Evolutionary conservation across 2,888 invertebrate genomes (phyloP).

Genomic region (Drosophila yooni): DNA sequence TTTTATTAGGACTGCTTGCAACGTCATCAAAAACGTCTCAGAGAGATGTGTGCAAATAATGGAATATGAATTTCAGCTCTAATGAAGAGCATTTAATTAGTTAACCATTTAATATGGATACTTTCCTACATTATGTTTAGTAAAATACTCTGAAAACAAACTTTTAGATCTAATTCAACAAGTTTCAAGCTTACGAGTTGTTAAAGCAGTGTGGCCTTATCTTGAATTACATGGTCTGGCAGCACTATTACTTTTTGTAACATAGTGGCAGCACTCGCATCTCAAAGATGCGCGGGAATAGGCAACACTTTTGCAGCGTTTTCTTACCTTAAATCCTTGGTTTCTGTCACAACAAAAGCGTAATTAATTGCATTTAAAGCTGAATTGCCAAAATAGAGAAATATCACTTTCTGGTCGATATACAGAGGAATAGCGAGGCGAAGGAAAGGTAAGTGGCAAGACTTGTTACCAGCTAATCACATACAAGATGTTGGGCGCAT

Average conservation of each 20-base stretch:
- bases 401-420: background rate
- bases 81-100: background rate
- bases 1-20: slow-evolving; percentile 1
- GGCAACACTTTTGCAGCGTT: slow-evolving; percentile 18
- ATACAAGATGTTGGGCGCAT: slow-evolving; percentile 24
- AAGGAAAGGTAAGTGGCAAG: slow-evolving; percentile 23
- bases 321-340: background rate
- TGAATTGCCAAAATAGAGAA: background rate
- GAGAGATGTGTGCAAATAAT: background rate
- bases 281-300: background rate
- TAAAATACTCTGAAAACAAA: background rate
- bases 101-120: background rate
- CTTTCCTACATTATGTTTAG: background rate
- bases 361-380: background rate
- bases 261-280: slow-evolving; percentile 17
- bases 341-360: background rate
- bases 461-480: slow-evolving; percentile 27
- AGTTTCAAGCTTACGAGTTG: background rate
- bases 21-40: background rate
- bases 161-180: too few species aligned
- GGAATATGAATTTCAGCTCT: background rate
- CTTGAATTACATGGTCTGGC: background rate
- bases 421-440: background rate
- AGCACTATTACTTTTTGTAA: slow-evolving; percentile 2
- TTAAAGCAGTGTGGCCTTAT: background rate